Evolutionary conservation across 2,797 vertebrate genomes (phyloP).

Genomic region (Champsocephalus gunnari): DNA sequence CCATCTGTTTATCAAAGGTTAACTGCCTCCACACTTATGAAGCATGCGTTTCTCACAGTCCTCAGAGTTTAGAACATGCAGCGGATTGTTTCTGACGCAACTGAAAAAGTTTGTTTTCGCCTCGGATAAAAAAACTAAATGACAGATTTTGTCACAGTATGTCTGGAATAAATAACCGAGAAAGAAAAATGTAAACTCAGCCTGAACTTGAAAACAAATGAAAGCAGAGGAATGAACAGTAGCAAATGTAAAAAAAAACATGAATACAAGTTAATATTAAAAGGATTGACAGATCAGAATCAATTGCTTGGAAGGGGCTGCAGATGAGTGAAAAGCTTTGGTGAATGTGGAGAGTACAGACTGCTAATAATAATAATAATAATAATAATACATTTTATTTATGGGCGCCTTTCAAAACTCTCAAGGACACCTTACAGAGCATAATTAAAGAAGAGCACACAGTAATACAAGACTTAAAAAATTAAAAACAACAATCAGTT

Average conservation of each 20-base stretch:
- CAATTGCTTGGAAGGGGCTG: constrained; percentile 32
- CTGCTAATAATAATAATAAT: constrained; percentile 36
- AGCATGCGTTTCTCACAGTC: constrained; percentile 84
- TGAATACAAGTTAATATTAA: constrained; percentile 8
- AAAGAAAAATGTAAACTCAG: constrained; percentile 23
- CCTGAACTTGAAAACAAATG: constrained; percentile 23
- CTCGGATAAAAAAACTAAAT: constrained; percentile 36
- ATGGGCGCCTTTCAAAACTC: too few relatives aligned
- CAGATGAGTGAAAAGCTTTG: constrained; percentile 47
- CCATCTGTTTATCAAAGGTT: constrained; percentile 95
- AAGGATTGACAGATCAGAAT: constrained; percentile 21
- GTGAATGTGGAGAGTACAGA: constrained; percentile 42
- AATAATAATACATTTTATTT: too few relatives aligned
- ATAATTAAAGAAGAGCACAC: too few relatives aligned
- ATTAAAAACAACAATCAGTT: too few relatives aligned
- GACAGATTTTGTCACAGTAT: constrained; percentile 39
- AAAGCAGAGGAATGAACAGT: neutral
- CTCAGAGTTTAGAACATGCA: constrained; percentile 61
- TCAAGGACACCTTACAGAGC: too few relatives aligned
- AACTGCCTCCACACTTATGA: constrained; percentile 88
- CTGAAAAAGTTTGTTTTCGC: constrained; percentile 51
- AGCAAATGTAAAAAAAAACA: constrained; percentile 8
- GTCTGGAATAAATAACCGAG: constrained; percentile 52
- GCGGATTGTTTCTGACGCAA: constrained; percentile 48
- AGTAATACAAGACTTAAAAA: too few relatives aligned